A percentile compares a stretch with the other conserved stretches of the same genome.
Conservation (phyloP, 2,888 invertebrate genomes). For the Mesochorus sp. region DNA sequence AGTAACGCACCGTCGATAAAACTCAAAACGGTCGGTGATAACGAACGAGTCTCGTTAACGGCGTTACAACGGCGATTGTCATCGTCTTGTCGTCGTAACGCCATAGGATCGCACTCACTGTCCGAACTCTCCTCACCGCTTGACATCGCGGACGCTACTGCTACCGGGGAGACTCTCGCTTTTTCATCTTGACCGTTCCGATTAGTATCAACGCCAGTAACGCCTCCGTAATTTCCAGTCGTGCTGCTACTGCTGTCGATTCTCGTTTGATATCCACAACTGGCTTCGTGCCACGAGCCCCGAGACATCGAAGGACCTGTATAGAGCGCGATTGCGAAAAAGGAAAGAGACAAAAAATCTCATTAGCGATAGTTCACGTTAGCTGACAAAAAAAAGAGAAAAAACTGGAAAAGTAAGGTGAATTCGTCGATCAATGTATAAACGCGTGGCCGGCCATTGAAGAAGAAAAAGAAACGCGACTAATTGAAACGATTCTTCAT, state of each 20-base stretch:
- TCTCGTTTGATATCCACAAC: slow-evolving; percentile 37
- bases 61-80: slow-evolving; percentile 39
- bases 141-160: slow-evolving; percentile 78
- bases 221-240: slow-evolving; percentile 49
- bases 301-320: slow-evolving; percentile 45
- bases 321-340: background rate
- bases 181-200: slow-evolving; percentile 37
- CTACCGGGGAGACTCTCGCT: slow-evolving; percentile 51
- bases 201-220: slow-evolving; percentile 1
- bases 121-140: slow-evolving; percentile 76
- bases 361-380: background rate
- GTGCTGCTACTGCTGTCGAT: slow-evolving; percentile 28
- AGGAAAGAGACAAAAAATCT: background rate
- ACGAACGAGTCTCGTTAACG: slow-evolving; percentile 53
- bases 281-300: slow-evolving; percentile 35
- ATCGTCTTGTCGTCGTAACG: slow-evolving; percentile 44
- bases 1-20: slow-evolving; percentile 51
- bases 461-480: background rate
- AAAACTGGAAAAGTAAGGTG: too few species aligned
- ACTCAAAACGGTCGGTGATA: slow-evolving; percentile 43
- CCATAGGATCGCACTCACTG: slow-evolving; percentile 69
- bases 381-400: background rate
- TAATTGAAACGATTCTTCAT: too few species aligned
- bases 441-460: too few species aligned
- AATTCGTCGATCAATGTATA: too few species aligned